Base-by-base conservation (phyloP, 2,888 invertebrate genomes). In the Physocephala rufipes region DNA sequence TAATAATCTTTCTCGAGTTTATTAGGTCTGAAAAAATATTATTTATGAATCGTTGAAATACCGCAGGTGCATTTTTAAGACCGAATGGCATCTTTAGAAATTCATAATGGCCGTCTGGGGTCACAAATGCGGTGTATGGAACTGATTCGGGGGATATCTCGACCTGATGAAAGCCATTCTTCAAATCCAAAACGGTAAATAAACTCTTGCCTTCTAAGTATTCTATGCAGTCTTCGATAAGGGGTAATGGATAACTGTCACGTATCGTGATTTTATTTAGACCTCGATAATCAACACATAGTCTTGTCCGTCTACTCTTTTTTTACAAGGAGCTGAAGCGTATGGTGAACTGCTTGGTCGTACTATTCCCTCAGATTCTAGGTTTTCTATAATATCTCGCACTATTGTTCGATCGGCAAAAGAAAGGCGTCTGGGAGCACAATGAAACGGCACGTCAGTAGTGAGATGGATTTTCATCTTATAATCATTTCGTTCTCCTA, bases 381-480 rank as follows among this genome's bases (percentile, higher is more conserved):
- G 9, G 9, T 36, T 9, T 36, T 36, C 9, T 36, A 36, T 7
- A 36, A 36, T 36, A n/a, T n/a, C n/a, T n/a, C n/a, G n/a, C n/a
- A n/a, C n/a, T n/a, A n/a, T n/a, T n/a, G n/a, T n/a, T n/a, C n/a
- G n/a, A n/a, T n/a, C n/a, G n/a, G n/a, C n/a, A n/a, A n/a, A n/a
- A n/a, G n/a, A n/a, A n/a, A n/a, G n/a, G n/a, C n/a, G n/a, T n/a
- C n/a, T n/a, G 9, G 72, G 1, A 19, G 21, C 7, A 21, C 53
- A 7, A 63, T 68, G 55, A 30, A 71, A 69, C 9, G 70, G 64
- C 7, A 66, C 15, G 43, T 73, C 63, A n/a, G 47, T 51, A 2
- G 63, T 71, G 16, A 71, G 59, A 21, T 71, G 69, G 28, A 74
- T 71, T 43, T 70, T 71, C 64, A 71, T 67, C 28, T 67, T 26